These are phyloP conservation scores for Orthosia cruda DNA, from an alignment of 2,888 invertebrate species.

Conservation along the genomic window DNA sequence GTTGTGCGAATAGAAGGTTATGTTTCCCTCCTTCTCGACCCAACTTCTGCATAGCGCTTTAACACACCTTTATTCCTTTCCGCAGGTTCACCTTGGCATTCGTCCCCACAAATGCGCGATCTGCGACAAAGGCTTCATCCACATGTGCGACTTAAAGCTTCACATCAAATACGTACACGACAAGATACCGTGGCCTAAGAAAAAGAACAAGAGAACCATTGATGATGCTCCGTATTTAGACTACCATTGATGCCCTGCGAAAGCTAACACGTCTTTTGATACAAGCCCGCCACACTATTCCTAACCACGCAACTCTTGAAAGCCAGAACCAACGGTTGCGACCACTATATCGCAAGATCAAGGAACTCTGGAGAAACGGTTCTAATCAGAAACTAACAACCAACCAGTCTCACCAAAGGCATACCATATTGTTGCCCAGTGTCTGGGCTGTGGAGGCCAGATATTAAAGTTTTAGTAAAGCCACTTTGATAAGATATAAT, in stretches of 20 bases:
- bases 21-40: not conserved
- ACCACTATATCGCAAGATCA: no score
- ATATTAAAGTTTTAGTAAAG: not conserved
- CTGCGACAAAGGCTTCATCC: slow-evolving; percentile 76
- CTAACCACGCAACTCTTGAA: no score
- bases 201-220: slow-evolving; percentile 57
- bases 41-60: not conserved
- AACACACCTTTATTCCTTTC: not conserved
- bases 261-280: not conserved
- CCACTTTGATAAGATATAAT: not conserved
- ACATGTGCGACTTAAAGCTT: slow-evolving; percentile 71
- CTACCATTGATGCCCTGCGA: slow-evolving; percentile 20
- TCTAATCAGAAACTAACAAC: no score
- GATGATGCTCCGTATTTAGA: slow-evolving; percentile 54
- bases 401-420: no score
- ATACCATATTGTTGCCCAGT: no score
- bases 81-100: slow-evolving; percentile 74
- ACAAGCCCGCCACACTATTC: no score
- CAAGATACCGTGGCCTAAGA: slow-evolving; percentile 78
- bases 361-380: no score
- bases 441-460: no score
- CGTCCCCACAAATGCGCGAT: slow-evolving; percentile 76
- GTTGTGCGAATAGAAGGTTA: no score
- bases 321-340: no score
- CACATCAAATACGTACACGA: slow-evolving; percentile 76